Conservation (phyloP, 2,113 vertebrate species). For the Chrysochloris asiatica region DNA sequence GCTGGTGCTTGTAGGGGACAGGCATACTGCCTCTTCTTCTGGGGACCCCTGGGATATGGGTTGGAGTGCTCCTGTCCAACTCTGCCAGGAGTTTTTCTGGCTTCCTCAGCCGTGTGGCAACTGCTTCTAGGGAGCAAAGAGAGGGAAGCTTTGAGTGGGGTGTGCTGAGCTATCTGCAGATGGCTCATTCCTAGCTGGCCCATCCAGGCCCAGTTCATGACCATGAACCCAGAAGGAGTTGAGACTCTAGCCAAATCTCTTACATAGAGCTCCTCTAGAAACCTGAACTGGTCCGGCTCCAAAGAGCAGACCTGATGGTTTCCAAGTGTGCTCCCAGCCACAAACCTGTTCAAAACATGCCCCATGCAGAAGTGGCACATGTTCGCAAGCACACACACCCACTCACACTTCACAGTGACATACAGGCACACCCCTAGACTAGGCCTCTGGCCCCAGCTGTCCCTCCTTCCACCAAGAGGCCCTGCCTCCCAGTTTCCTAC, state of each 20-base stretch:
- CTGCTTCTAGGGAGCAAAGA: conserved; percentile 68
- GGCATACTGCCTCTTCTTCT: conserved; percentile 92
- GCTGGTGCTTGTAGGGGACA: conserved; percentile 91
- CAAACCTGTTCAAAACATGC: conserved; percentile 30
- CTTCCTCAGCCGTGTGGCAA: conserved; percentile 70
- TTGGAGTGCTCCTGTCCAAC: conserved; percentile 59
- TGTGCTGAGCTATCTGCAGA: background rate
- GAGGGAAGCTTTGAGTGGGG: conserved; percentile 29
- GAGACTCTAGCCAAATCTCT: background rate
- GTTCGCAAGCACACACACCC: conserved; percentile 15
- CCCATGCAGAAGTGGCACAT: background rate
- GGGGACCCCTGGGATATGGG: conserved; percentile 76
- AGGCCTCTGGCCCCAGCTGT: conserved; percentile 3
- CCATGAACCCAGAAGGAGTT: background rate
- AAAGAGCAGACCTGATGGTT: background rate
- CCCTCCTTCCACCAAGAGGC: background rate
- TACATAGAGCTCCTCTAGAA: background rate
- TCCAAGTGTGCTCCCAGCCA: background rate
- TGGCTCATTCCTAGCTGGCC: background rate
- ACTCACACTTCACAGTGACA: conserved; percentile 42
- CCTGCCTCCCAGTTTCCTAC: background rate
- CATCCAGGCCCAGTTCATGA: background rate
- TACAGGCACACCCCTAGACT: conserved; percentile 19
- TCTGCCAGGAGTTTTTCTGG: conserved; percentile 74
- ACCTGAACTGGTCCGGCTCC: background rate